phyloP scores from a whole-genome alignment of 2,797 vertebrate genomes.

The Heliangelus exortis region DNA sequence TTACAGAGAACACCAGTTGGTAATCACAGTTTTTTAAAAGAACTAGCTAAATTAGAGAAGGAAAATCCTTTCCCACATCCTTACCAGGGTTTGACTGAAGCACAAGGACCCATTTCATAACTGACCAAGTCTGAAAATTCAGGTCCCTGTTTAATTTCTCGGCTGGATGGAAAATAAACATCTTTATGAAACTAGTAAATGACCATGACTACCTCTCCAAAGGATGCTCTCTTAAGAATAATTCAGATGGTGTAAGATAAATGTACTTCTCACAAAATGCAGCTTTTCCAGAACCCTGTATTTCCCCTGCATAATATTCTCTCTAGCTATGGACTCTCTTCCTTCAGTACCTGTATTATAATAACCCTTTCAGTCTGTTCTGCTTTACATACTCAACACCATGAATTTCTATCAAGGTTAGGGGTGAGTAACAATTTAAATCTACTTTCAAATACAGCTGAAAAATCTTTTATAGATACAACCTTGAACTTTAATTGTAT shows the following conservation, averaged over 20 bases:
- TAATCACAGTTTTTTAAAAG: neutral
- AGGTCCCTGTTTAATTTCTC: neutral
- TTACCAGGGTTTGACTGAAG: neutral
- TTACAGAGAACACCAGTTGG: neutral
- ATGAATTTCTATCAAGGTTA: slow-evolving; percentile 55
- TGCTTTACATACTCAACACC: slow-evolving; percentile 35
- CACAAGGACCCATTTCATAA: neutral
- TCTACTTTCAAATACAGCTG: slow-evolving; percentile 52
- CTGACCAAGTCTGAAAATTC: neutral
- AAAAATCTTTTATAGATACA: slow-evolving; percentile 62
- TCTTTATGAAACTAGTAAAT: slow-evolving; percentile 9
- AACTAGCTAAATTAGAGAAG: neutral
- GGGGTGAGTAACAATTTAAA: slow-evolving; percentile 63
- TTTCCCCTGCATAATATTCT: neutral
- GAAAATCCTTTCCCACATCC: neutral
- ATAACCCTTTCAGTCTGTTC: slow-evolving; percentile 41
- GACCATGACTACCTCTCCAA: neutral
- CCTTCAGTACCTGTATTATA: slow-evolving; percentile 22
- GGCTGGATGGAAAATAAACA: neutral
- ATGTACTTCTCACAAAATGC: neutral
- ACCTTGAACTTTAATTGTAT: slow-evolving; percentile 66
- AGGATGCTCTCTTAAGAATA: neutral
- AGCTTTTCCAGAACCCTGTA: slow-evolving; percentile 1
- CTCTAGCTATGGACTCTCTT: neutral
- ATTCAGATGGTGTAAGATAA: neutral